Conservation (phyloP, 1,140 invertebrate species). For the Drosophila sucinea region DNA sequence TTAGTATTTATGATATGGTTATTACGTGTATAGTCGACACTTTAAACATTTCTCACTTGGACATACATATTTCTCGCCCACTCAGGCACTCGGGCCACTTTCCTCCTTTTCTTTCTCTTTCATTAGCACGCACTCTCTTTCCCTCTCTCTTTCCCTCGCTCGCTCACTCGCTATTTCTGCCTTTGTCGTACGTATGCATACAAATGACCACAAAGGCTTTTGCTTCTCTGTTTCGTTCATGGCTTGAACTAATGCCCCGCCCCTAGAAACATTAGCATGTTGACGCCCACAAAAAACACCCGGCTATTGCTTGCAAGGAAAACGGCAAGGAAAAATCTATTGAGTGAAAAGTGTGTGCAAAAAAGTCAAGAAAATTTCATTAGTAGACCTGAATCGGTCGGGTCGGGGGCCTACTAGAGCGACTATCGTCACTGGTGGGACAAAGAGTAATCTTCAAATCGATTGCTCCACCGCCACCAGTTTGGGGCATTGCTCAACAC, state of each 20-base stretch:
- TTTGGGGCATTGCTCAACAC: not conserved
- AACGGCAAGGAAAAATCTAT: conserved; percentile 41
- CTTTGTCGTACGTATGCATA: conserved; percentile 3
- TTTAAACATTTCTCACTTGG: conserved; percentile 9
- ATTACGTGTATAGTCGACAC: conserved; percentile 7
- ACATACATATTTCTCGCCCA: conserved; percentile 55
- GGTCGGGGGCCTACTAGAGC: not conserved
- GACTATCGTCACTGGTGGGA: no score
- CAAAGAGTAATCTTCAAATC: no score
- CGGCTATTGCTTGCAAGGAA: conserved; percentile 31
- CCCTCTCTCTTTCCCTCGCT: not conserved
- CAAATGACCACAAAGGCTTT: conserved; percentile 49
- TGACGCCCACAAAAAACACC: conserved; percentile 12
- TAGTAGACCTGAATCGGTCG: not conserved
- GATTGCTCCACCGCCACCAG: no score
- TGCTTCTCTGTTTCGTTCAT: not conserved
- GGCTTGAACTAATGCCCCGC: conserved; percentile 15
- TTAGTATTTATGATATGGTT: not conserved
- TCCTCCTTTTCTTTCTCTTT: not conserved
- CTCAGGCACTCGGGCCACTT: not conserved
- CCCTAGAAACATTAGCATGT: conserved; percentile 12
- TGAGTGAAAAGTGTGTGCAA: conserved; percentile 51
- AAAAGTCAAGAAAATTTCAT: conserved; percentile 12
- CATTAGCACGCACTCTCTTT: not conserved
- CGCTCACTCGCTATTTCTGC: not conserved